Percentiles rank a stretch among this genome's conserved stretches.
Conservation (phyloP, 1,140 invertebrate species). For the Trichogramma pretiosum region DNA sequence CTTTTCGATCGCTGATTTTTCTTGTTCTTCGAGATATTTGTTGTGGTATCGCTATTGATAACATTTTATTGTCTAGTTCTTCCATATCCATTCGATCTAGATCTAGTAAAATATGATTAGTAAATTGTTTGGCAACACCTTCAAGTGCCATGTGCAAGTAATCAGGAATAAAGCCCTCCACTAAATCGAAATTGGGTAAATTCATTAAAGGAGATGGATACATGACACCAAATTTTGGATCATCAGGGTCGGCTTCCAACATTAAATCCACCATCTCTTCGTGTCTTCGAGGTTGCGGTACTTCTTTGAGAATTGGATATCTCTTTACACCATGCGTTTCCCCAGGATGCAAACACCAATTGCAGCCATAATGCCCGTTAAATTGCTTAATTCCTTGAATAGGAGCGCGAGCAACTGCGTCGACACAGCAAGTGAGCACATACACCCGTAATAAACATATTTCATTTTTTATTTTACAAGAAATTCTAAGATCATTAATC, state of each 20-base stretch:
- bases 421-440: no score
- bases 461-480: no score
- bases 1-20: not conserved
- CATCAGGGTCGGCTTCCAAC: not conserved
- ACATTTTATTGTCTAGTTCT: constrained; percentile 3
- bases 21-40: constrained; percentile 9
- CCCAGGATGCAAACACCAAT: constrained; percentile 5
- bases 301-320: not conserved
- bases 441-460: no score
- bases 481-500: no score
- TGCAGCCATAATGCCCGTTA: no score
- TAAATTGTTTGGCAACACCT: not conserved
- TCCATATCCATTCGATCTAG: not conserved
- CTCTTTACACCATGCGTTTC: not conserved
- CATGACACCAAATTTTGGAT: not conserved
- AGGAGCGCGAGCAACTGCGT: not conserved
- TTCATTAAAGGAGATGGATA: constrained; percentile 6
- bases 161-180: not conserved
- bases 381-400: no score
- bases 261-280: not conserved
- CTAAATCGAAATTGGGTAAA: not conserved
- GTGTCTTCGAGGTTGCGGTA: not conserved
- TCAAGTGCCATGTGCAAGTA: not conserved
- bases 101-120: not conserved
- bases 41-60: constrained; percentile 1